These are phyloP conservation scores for Rhabdomys pumilio DNA, from an alignment of 2,797 vertebrate species.

Conservation along the genomic window DNA sequence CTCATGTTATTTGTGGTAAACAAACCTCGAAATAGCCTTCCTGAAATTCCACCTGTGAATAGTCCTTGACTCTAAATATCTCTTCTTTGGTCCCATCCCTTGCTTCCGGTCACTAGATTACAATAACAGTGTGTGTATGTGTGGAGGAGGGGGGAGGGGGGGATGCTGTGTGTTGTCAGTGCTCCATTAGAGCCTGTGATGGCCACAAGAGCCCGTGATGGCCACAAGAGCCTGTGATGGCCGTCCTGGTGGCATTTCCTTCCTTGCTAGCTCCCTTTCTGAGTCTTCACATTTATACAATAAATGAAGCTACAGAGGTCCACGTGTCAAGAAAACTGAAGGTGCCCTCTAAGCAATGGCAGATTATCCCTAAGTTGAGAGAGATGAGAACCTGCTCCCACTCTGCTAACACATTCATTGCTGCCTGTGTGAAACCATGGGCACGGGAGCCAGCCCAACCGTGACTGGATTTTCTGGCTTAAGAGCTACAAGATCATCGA, in stretches of 20 bases:
- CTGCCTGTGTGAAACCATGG: background rate
- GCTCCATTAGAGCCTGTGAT: background rate
- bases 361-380: background rate
- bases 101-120: background rate
- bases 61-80: background rate
- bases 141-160: background rate
- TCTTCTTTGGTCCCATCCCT: background rate
- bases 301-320: background rate
- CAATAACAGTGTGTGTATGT: background rate
- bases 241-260: background rate
- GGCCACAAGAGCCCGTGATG: background rate
- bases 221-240: background rate
- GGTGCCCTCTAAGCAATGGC: background rate
- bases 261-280: background rate
- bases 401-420: background rate
- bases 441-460: background rate
- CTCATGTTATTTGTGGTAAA: background rate
- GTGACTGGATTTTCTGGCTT: background rate
- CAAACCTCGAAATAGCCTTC: background rate
- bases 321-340: background rate
- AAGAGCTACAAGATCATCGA: background rate
- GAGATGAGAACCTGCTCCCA: background rate
- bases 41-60: background rate
- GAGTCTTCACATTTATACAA: background rate
- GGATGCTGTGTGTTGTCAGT: background rate